Percentiles rank a stretch among this genome's conserved stretches.
phyloP scores from a whole-genome alignment of 64 coral and sea anemone species.

The Stylophora pistillata region DNA sequence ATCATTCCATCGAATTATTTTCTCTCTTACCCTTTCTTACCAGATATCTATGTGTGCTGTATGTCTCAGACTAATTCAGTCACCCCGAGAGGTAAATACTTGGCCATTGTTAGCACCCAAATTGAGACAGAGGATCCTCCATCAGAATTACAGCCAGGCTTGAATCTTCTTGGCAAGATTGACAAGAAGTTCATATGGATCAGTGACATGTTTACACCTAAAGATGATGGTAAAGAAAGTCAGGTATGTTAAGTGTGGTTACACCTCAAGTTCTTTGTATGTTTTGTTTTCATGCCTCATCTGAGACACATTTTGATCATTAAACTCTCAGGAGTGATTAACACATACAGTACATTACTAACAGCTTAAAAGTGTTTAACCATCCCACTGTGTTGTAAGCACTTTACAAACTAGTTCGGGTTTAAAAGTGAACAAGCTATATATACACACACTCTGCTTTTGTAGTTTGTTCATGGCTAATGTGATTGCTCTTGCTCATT shows the following conservation, averaged over 20 bases:
- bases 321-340: too few relatives aligned
- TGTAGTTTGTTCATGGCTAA: too few relatives aligned
- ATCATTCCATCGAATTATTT: neutral
- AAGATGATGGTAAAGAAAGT: slow-evolving; percentile 67
- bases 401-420: too few relatives aligned
- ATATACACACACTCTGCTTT: too few relatives aligned
- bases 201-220: slow-evolving; percentile 78
- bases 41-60: slow-evolving; percentile 93
- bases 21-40: neutral
- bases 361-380: too few relatives aligned
- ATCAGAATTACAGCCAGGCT: slow-evolving; percentile 69
- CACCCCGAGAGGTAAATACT: slow-evolving; percentile 66
- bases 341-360: too few relatives aligned
- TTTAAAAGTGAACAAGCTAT: too few relatives aligned
- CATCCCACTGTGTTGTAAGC: too few relatives aligned
- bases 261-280: too few relatives aligned
- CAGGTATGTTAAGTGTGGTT: slow-evolving; percentile 30
- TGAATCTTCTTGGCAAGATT: slow-evolving; percentile 77
- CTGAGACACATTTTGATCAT: too few relatives aligned
- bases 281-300: too few relatives aligned
- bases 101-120: slow-evolving; percentile 84
- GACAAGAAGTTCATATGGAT: slow-evolving; percentile 83
- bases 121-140: slow-evolving; percentile 79
- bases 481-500: too few relatives aligned
- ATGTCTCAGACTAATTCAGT: slow-evolving; percentile 76